phyloP scores from a whole-genome alignment of 2,888 invertebrate genomes.

The Spilarctia lutea region DNA sequence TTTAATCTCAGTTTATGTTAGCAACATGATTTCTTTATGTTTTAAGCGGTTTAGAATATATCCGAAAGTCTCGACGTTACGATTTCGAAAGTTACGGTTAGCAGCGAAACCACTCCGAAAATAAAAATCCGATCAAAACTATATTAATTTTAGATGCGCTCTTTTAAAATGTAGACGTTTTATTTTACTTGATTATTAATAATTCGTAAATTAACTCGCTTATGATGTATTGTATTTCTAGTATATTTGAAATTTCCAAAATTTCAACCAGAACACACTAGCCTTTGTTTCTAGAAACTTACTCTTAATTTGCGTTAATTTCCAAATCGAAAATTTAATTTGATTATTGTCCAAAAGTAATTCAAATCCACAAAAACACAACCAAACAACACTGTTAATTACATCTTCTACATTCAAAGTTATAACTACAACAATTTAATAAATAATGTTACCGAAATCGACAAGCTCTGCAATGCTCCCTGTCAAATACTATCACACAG shows the following conservation, averaged over 20 bases:
- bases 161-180: no score
- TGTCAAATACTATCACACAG: slow-evolving; percentile 52
- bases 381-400: slow-evolving; percentile 15
- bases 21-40: no score
- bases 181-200: no score
- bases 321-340: background rate
- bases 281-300: background rate
- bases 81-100: background rate
- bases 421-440: slow-evolving; percentile 19
- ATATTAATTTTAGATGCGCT: no score
- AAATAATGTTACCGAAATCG: slow-evolving; percentile 30
- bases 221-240: no score
- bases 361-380: background rate
- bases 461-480: slow-evolving; percentile 35
- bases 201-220: background rate
- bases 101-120: background rate
- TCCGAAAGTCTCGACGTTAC: background rate
- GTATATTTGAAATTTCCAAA: no score
- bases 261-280: background rate
- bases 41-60: background rate
- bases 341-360: background rate
- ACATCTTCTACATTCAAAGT: slow-evolving; percentile 33
- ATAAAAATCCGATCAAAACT: no score
- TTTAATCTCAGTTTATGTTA: background rate
- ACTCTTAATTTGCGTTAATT: background rate